Conservation (phyloP, 2,113 vertebrate species). For the Antigone vipio region DNA sequence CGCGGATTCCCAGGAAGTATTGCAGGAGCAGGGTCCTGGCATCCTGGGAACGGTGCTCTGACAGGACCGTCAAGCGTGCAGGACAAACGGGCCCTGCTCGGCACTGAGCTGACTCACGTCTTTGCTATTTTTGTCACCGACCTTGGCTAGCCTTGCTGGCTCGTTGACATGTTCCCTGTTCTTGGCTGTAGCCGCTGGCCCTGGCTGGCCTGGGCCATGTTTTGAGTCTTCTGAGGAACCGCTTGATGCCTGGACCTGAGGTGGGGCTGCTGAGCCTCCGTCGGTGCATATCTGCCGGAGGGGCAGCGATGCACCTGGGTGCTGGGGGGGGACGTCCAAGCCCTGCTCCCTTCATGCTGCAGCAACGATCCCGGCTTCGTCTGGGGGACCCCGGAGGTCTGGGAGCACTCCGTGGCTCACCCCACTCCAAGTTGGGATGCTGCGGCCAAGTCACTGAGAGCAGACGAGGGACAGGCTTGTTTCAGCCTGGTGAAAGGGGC, state of each 20-base stretch:
- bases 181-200: background rate
- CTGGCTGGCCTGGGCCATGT: background rate
- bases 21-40: background rate
- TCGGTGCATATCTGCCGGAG: background rate
- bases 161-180: background rate
- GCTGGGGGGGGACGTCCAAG: background rate
- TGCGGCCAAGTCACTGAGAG: background rate
- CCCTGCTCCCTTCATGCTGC: background rate
- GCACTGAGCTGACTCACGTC: slow-evolving; percentile 29
- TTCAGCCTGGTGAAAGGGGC: background rate
- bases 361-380: rapidly evolving
- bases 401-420: background rate
- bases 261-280: background rate
- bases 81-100: background rate
- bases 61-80: background rate
- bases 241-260: background rate
- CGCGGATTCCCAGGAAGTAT: background rate
- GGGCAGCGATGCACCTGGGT: background rate
- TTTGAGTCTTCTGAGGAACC: background rate
- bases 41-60: background rate
- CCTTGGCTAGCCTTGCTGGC: slow-evolving; percentile 19
- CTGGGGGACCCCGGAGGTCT: background rate
- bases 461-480: background rate
- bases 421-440: background rate
- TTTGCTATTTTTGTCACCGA: slow-evolving; percentile 3